Evolutionary conservation across 2,888 invertebrate species (phyloP), one percentile per base, ranked within the genome.

Genomic region (Ctena decussata): DNA sequence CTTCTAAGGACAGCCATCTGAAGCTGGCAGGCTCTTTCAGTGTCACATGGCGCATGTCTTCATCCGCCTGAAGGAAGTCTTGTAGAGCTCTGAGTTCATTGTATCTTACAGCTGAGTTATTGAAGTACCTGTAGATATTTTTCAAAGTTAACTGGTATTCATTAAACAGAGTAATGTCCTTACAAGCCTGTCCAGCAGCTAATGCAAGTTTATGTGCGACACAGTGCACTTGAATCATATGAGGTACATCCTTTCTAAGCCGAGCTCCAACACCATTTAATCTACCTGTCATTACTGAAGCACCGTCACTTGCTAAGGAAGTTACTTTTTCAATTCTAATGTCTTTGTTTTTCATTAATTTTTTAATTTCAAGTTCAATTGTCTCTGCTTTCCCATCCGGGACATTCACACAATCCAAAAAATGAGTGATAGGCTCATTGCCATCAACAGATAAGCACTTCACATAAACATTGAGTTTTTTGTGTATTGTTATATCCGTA

Each of bases 141-240:
- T 87, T 82, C 27, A 84, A 30, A 6, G 72, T 82, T 0, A 18
- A 6, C 46, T 85, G 80, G 37, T 75, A 85, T 3, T 83, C 82
- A n/a, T 46, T 27, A 44, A 87, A 80, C 30, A 32, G 32, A 6
- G 72, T 37, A 15, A 78, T 49, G 41, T 84, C 73, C 49, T 70
- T 82, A 18, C 80, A 75, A 18, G 87, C 87, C 71, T 87, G 84
- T 35, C 82, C 82, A 15, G 82, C 87, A n/a, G 87, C 87, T 3
- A 87, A 73, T 46, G 84, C 84, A 1, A 87, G 30, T 15, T 81
- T 69, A 60, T 87, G 87, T 12, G 87, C 82, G 32, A 87, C 72
- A 74, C 87, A 87, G 53, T 87, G 84, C 0, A 86, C 82, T 30
- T 76, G 77, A 24, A 41, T 70, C 30, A 84, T 18, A 18, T 76